A percentile compares a stretch with the other conserved stretches of the same genome.
Evolutionary conservation across 1,140 invertebrate species (phyloP).

Genomic region (Steinernema feltiae): DNA sequence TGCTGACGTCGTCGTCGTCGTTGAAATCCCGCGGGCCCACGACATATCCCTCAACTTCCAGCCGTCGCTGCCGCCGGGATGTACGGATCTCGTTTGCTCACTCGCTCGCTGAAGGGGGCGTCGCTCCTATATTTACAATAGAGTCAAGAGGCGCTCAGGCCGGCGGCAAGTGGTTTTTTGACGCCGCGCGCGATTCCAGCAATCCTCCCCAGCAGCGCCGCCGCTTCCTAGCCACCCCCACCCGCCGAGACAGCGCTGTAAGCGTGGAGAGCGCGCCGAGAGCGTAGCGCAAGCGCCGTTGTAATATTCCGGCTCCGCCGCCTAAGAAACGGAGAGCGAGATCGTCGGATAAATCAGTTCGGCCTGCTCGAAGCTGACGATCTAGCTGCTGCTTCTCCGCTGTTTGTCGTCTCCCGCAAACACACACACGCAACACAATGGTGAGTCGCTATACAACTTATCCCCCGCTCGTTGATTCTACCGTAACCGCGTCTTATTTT

Average conservation of each 20-base stretch:
- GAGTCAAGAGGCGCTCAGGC: background rate
- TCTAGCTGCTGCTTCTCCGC: slow-evolving; percentile 2
- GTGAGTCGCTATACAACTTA: background rate
- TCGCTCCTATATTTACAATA: slow-evolving; percentile 15
- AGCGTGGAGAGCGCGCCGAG: background rate
- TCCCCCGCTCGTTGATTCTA: too few relatives aligned
- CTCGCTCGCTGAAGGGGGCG: slow-evolving; percentile 6
- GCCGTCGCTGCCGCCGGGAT: background rate
- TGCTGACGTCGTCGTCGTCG: too few relatives aligned
- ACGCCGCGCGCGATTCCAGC: slow-evolving; percentile 6
- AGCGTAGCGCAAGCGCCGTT: background rate
- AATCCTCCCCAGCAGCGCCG: too few relatives aligned
- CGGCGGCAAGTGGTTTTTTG: slow-evolving; percentile 14
- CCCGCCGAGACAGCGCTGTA: background rate
- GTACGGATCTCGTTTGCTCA: background rate
- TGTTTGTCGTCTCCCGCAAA: background rate
- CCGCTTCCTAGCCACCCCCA: background rate
- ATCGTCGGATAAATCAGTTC: slow-evolving; percentile 11
- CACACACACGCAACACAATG: slow-evolving; percentile 14
- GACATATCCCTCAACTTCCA: too few relatives aligned
- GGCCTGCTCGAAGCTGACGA: slow-evolving; percentile 11
- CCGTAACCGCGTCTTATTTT: slow-evolving; percentile 2
- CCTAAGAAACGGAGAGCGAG: background rate
- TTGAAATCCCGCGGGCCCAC: too few relatives aligned
- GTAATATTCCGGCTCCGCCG: background rate